Evolutionary conservation across 2,888 invertebrate genomes (phyloP).

Genomic region (Xestia sexstrigata): DNA sequence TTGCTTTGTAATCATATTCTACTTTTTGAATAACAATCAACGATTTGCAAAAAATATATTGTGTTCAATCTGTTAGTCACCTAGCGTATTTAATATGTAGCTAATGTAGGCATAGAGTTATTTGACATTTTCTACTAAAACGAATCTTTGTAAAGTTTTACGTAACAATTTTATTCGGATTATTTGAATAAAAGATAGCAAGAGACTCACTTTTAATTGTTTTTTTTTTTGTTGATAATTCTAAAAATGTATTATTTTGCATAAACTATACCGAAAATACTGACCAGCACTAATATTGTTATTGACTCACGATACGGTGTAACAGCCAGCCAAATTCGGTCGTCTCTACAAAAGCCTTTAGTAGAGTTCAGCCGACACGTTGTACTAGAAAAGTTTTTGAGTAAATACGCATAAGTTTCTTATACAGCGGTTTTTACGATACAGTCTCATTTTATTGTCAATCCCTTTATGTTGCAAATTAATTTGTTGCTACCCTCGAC

Average conservation of each 20-base stretch:
- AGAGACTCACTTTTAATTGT: background rate
- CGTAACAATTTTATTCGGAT: background rate
- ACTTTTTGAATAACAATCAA: background rate
- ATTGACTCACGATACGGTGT: slow-evolving; percentile 48
- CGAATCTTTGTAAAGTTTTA: background rate
- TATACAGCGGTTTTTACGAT: slow-evolving; percentile 55
- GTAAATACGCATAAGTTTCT: slow-evolving; percentile 65
- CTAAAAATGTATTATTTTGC: background rate
- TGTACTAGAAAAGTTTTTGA: slow-evolving; percentile 69
- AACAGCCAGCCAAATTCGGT: slow-evolving; percentile 33
- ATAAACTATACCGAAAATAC: background rate
- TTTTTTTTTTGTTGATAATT: background rate
- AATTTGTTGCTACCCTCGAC: slow-evolving; percentile 53
- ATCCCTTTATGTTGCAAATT: slow-evolving; percentile 63
- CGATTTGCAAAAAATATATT: background rate
- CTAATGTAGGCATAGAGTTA: background rate
- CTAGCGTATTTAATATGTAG: background rate
- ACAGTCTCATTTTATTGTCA: slow-evolving; percentile 54
- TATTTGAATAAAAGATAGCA: background rate
- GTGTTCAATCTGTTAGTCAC: background rate
- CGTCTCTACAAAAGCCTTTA: slow-evolving; percentile 63
- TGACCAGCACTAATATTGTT: background rate
- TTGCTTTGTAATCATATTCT: background rate
- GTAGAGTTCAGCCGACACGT: slow-evolving; percentile 62
- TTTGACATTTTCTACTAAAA: background rate